Evolutionary conservation across 2,113 vertebrate genomes (phyloP).

Genomic region (Bucco capensis): DNA sequence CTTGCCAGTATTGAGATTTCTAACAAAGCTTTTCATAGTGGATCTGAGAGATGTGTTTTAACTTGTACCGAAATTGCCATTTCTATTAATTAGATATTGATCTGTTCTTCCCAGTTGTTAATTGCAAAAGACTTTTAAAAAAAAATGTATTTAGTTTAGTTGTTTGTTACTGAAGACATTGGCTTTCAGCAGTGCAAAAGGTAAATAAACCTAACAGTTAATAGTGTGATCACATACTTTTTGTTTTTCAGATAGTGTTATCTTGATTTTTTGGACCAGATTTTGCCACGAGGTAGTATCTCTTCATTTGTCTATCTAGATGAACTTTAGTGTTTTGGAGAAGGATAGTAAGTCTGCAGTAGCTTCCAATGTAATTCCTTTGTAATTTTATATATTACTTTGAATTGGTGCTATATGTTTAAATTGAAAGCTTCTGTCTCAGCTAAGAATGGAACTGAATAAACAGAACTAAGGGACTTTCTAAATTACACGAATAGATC

Average conservation of each 20-base stretch:
- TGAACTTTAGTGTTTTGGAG: not conserved
- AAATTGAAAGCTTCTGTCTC: not conserved
- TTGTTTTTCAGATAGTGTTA: not conserved
- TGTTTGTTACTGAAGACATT: conserved; percentile 10
- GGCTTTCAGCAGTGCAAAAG: conserved; percentile 9
- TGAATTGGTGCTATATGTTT: not conserved
- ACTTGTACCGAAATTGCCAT: not conserved
- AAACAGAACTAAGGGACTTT: not conserved
- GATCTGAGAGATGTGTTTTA: not conserved
- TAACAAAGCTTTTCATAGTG: not conserved
- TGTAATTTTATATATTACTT: not conserved
- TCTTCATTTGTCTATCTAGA: not conserved
- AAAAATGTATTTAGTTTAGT: conserved; percentile 6
- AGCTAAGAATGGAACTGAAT: not conserved
- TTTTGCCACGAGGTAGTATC: not conserved
- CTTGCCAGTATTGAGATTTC: not conserved
- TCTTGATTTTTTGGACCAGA: accelerated
- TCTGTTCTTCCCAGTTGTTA: conserved; percentile 32
- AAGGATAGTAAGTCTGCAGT: not conserved
- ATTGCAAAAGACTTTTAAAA: conserved; percentile 8
- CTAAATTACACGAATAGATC: not conserved
- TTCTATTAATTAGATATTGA: conserved; percentile 36
- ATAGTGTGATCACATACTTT: not conserved
- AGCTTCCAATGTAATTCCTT: not conserved
- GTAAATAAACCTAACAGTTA: not conserved